Base-by-base conservation (phyloP, 2,888 invertebrate genomes). In the Cylindroiulus punctatus region DNA sequence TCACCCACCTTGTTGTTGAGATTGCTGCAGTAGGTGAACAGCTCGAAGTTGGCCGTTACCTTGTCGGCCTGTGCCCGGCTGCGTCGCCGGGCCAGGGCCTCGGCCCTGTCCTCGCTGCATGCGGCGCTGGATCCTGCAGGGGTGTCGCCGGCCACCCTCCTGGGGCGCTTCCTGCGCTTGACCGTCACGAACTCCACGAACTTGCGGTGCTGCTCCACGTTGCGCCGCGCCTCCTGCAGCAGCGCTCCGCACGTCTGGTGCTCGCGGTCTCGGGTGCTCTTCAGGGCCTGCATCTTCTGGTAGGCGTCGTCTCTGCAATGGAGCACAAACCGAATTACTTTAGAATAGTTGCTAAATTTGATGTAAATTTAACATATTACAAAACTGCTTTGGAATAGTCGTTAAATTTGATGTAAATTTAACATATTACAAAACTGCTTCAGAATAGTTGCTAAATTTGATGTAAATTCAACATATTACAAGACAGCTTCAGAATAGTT, bases 1-100 rank as follows among this genome's bases (percentile, higher is more conserved):
- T n/a, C 32, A 83, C 10, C 42, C 52, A 84, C 85, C 85, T 85
- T 85, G 52, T 85, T 85, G 36, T 85, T 85, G 26, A 85, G 57
- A 57, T 36, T 85, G 85, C 85, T 57, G 30, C 26, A 26, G 36
- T 85, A 85, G 12, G 85, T 85, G 85, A 85, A 85, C 8, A 85
- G 52, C 52, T 85, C 85, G 12, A 36, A 32, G 36, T 85, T 85
- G 14, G 85, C 47, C 14, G 14, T 84, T 7, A 40, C 42, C 19
- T 84, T 40, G 40, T n/a, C n/a, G n/a, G 14, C n/a, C n/a, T 83
- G 7, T 7, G 10, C 84, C 36, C 42, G 12, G 42, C 40, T 84
- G 10, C n/a, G 36, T 42, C 32, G 12, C n/a, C 40, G 8, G 17
- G 7, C 36, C 44, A 10, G 8, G 2, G 85, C 30, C 19, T 32